A percentile compares a stretch with the other conserved stretches of the same genome.
phyloP scores from a whole-genome alignment of 1,140 invertebrate species.

The Cryptotermes secundus region DNA sequence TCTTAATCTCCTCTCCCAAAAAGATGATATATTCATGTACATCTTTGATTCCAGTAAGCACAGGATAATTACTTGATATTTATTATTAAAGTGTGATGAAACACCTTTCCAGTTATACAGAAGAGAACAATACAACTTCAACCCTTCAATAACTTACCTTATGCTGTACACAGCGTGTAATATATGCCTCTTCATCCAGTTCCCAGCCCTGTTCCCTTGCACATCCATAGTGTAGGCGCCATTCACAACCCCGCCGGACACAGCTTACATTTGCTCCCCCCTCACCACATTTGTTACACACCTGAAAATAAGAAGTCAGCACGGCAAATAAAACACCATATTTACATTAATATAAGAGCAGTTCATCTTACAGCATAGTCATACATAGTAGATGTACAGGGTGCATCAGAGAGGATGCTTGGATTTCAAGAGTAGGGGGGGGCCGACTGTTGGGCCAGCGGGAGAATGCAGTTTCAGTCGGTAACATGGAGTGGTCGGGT shows the following conservation, averaged over 20 bases:
- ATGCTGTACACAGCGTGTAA: slow-evolving; percentile 37
- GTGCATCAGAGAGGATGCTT: no score
- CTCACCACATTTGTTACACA: slow-evolving; percentile 35
- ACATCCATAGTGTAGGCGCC: slow-evolving; percentile 41
- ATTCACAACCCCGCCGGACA: slow-evolving; percentile 40
- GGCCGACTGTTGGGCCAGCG: no score
- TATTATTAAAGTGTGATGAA: no score
- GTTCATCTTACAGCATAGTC: no score
- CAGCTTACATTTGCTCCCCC: slow-evolving; percentile 40
- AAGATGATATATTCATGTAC: not conserved
- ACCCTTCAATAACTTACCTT: slow-evolving; percentile 31
- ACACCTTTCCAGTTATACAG: not conserved
- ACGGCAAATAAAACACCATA: no score
- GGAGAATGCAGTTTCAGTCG: no score
- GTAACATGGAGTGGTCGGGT: no score
- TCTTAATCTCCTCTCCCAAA: not conserved
- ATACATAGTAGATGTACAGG: no score
- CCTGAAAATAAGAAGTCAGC: slow-evolving; percentile 17
- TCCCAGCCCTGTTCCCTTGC: slow-evolving; percentile 36
- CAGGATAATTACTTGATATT: not conserved
- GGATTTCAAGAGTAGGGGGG: no score
- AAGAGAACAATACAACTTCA: not conserved
- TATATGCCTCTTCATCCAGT: slow-evolving; percentile 37
- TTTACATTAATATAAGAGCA: no score
- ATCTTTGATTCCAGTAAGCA: not conserved